phyloP scores from a whole-genome alignment of 2,888 invertebrate species.

The Myopa tessellatipennis region DNA sequence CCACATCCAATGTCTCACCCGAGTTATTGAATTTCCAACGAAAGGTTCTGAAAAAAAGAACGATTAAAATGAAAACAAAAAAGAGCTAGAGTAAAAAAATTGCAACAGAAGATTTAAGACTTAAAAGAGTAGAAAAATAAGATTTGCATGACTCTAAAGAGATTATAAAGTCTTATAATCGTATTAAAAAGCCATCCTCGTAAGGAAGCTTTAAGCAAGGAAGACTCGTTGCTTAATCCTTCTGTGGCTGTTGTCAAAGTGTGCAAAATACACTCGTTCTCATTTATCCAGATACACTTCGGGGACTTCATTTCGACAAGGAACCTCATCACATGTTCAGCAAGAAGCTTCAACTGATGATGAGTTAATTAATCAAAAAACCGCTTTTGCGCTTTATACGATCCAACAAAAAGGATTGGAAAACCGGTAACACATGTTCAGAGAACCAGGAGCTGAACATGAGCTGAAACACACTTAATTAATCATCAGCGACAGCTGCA shows the following conservation, averaged over 20 bases:
- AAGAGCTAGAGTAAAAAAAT: background rate
- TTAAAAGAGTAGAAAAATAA: no score
- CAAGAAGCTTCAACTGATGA: no score
- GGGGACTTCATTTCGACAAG: no score
- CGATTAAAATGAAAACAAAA: background rate
- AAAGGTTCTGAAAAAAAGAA: constrained; percentile 74
- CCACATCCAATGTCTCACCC: constrained; percentile 87
- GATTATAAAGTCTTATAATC: no score
- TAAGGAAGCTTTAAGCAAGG: no score
- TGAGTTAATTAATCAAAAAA: constrained; percentile 29
- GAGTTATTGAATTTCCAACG: constrained; percentile 96
- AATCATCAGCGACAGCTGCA: constrained; percentile 16
- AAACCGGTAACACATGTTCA: background rate
- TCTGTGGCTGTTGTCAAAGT: no score
- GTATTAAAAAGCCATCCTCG: no score
- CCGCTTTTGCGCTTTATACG: background rate
- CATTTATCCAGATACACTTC: background rate
- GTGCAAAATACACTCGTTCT: no score
- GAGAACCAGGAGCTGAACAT: background rate
- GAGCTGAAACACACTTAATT: constrained; percentile 18
- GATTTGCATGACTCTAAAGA: no score
- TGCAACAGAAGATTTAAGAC: background rate
- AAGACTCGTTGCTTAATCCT: no score
- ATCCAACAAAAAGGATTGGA: background rate
- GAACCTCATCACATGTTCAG: no score